phyloP scores from a whole-genome alignment of 1,140 invertebrate species.

The Cotesia typhae region DNA sequence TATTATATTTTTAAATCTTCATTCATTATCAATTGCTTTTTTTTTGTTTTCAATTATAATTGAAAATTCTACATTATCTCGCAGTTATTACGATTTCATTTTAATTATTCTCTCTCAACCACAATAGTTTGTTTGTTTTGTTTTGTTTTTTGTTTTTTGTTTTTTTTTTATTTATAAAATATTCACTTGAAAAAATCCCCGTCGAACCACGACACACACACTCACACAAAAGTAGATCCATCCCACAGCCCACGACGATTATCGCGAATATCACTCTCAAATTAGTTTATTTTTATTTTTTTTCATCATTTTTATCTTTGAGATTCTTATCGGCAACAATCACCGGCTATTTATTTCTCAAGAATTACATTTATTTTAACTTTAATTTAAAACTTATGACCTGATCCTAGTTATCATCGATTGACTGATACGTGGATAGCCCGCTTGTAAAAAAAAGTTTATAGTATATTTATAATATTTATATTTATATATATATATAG shows the following conservation, averaged over 20 bases:
- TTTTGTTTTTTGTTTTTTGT: neutral
- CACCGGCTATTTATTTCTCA: neutral
- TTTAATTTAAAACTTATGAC: neutral
- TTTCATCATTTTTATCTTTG: neutral
- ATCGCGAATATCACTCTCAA: slow-evolving; percentile 15
- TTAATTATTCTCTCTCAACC: neutral
- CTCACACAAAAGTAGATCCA: slow-evolving; percentile 12
- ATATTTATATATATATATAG: neutral
- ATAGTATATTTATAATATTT: neutral
- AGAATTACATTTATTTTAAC: neutral
- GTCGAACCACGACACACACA: slow-evolving; percentile 12
- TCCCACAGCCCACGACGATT: slow-evolving; percentile 24
- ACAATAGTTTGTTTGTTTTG: too few relatives aligned
- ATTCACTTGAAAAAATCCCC: slow-evolving; percentile 9
- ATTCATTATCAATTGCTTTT: neutral
- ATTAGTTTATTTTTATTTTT: neutral
- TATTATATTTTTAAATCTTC: neutral
- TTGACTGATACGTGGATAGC: slow-evolving; percentile 5
- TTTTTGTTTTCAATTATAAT: slow-evolving; percentile 3
- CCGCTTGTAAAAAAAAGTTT: slow-evolving; percentile 18
- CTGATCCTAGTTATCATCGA: slow-evolving; percentile 15
- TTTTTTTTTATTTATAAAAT: slow-evolving; percentile 4
- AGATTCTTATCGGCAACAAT: neutral
- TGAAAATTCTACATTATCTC: too few relatives aligned
- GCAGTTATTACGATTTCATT: neutral